Conservation (phyloP, 2,888 invertebrate genomes). For the Apotomis capreana region DNA sequence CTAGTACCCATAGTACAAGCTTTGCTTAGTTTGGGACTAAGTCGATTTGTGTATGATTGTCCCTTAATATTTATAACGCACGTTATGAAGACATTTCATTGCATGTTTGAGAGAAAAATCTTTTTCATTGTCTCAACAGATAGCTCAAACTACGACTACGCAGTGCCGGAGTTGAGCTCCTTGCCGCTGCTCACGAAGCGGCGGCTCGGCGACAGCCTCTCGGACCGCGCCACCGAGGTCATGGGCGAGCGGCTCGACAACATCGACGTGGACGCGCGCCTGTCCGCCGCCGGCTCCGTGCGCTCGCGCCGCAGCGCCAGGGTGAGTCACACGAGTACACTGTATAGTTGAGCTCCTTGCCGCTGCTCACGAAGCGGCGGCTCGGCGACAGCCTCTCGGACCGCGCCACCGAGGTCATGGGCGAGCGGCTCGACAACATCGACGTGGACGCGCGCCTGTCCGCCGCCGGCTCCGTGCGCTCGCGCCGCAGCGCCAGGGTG, state of each 20-base stretch:
- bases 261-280: conserved; percentile 54
- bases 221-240: conserved; percentile 60
- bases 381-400: conserved; percentile 61
- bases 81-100: too few species aligned
- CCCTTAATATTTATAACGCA: too few species aligned
- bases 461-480: conserved; percentile 58
- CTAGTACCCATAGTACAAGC: too few species aligned
- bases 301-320: conserved; percentile 62
- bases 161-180: conserved; percentile 89
- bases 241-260: conserved; percentile 56
- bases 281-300: conserved; percentile 58
- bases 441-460: conserved; percentile 58
- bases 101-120: too few species aligned
- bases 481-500: conserved; percentile 64
- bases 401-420: conserved; percentile 57
- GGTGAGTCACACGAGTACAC: too few species aligned
- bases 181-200: conserved; percentile 84
- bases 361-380: conserved; percentile 82
- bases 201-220: conserved; percentile 58
- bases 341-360: too few species aligned
- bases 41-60: too few species aligned
- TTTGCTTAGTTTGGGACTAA: too few species aligned
- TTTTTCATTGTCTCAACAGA: conserved; percentile 72
- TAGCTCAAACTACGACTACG: conserved; percentile 89
- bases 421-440: conserved; percentile 55